Evolutionary conservation across 2,888 invertebrate genomes (phyloP), one percentile per base, ranked within the genome.

Genomic region (Nebria salina): DNA sequence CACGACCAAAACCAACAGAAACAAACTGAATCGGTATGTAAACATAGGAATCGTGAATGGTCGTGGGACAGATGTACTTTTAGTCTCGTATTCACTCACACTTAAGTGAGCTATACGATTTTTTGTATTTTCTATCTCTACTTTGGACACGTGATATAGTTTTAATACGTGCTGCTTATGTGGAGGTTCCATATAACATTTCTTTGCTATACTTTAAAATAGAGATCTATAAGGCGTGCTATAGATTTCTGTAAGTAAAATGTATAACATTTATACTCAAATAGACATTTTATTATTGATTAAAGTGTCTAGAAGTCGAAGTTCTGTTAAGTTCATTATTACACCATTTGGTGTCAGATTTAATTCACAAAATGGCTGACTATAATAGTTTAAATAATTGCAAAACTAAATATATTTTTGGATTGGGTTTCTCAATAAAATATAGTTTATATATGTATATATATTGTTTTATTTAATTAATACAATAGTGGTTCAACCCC

Each of bases 401-500:
- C 34, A 34, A 34, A 34, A 5, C 34, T 34, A 34, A 34, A 34
- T 34, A 34, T 34, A 34, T 34, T 34, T 34, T 20, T 20, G 20
- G 34, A 1, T 34, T 34, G 34, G 1, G 2, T 34, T 34, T 34
- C 34, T 34, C 1, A 34, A 34, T 5, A 34, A 34, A 34, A 4
- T 2, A 34, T 34, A 4, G 34, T 34, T 34, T 34, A 4, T 4
- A 34, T 34, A n/a, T n/a, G n/a, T n/a, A 34, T 1, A 34, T 34
- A 4, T 34, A 34, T 4, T 34, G 5, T 34, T 34, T 34, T 4
- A 34, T 68, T 68, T 8, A 6, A 13, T 25, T 25, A 34, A 75
- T 64, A 75, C 64, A 64, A 11, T 41, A 34, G 20, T 20, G 20
- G 0, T 20, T 81, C 42, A 81, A 15, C 93, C 93, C 94, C 94